Percentiles rank a stretch among this genome's conserved stretches.
Evolutionary conservation across 2,113 vertebrate genomes (phyloP).

Genomic region (Passer domesticus): DNA sequence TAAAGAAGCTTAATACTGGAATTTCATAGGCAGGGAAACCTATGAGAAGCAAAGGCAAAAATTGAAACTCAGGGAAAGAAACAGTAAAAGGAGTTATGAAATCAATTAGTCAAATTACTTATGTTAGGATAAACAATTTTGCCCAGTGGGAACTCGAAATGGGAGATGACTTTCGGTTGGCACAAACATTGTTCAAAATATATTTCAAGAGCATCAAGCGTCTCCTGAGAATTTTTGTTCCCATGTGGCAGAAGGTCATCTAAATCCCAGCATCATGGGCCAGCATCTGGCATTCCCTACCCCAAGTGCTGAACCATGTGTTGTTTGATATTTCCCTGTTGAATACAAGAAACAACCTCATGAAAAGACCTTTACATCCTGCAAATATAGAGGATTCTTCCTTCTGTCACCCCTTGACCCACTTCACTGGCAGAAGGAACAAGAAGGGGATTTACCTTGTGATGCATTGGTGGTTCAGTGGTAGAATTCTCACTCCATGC

Average conservation of each 20-base stretch:
- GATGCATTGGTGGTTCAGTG: constrained; percentile 56
- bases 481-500: constrained; percentile 55
- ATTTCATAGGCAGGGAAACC: neutral
- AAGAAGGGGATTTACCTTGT: neutral
- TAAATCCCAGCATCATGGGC: neutral
- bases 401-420: neutral
- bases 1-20: neutral
- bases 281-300: neutral
- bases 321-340: neutral
- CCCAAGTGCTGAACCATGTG: neutral
- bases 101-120: neutral
- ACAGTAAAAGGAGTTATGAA: neutral
- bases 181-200: neutral
- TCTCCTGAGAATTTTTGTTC: neutral
- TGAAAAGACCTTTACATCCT: neutral
- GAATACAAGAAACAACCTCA: neutral
- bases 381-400: neutral
- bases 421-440: neutral
- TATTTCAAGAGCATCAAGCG: neutral
- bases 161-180: neutral
- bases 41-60: neutral
- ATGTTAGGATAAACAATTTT: neutral
- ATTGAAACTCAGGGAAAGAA: neutral
- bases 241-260: neutral
- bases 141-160: neutral